Percentiles rank a stretch among this genome's conserved stretches.
Conservation (phyloP, 2,113 vertebrate genomes). For the Corynorhinus townsendii region DNA sequence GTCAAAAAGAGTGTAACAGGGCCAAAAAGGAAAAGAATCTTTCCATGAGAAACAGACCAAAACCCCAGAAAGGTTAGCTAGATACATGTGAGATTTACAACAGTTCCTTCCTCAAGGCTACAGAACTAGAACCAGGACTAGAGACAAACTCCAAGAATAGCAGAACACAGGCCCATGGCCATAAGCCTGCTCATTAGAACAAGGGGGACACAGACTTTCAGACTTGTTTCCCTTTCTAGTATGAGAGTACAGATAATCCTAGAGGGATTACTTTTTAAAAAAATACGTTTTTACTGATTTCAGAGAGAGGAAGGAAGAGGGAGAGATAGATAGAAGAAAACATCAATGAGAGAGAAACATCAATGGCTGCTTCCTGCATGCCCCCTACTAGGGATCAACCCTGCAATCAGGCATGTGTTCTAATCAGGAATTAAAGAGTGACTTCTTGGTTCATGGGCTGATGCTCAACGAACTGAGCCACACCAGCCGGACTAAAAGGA, state of each 20-base stretch:
- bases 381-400: too few species aligned
- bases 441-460: too few species aligned
- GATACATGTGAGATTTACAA: not conserved
- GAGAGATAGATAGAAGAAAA: too few species aligned
- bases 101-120: not conserved
- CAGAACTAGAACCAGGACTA: not conserved
- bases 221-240: not conserved
- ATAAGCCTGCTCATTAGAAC: not conserved
- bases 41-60: constrained; percentile 19
- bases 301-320: too few species aligned
- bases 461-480: too few species aligned
- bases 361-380: too few species aligned
- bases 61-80: not conserved
- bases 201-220: not conserved
- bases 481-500: not conserved
- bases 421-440: too few species aligned
- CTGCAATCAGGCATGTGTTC: too few species aligned
- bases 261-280: not conserved
- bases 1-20: not conserved
- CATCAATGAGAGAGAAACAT: too few species aligned
- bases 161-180: not conserved
- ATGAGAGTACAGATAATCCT: not conserved
- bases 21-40: not conserved
- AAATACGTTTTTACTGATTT: too few species aligned
- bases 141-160: not conserved